These are phyloP conservation scores for Diglossa cyanea DNA, from an alignment of 2,797 vertebrate genomes.

Conservation along the genomic window DNA sequence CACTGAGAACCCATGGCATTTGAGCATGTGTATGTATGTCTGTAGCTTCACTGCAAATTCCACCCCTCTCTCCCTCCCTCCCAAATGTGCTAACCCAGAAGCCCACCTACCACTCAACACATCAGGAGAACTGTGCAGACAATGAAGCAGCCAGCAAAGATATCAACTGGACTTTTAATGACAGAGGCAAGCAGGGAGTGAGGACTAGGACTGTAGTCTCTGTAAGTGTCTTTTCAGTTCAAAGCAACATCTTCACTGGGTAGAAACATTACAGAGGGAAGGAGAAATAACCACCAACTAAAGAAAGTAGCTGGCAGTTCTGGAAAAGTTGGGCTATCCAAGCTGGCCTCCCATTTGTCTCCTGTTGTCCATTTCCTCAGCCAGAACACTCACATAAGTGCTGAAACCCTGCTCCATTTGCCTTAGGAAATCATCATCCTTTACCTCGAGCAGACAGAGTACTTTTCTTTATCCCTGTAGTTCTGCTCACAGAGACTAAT, in stretches of 20 bases:
- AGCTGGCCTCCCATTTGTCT: not conserved
- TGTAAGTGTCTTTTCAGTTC: not conserved
- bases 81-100: not conserved
- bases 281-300: not conserved
- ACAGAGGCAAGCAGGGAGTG: not conserved
- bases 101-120: not conserved
- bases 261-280: not conserved
- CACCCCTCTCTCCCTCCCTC: not conserved
- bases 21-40: not conserved
- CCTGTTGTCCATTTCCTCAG: not conserved
- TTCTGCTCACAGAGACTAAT: constrained; percentile 25
- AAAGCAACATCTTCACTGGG: not conserved
- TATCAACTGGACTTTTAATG: not conserved
- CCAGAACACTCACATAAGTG: not conserved
- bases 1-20: not conserved
- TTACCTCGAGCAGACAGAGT: not conserved
- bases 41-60: not conserved
- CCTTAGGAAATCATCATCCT: not conserved
- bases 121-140: not conserved
- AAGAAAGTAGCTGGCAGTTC: not conserved
- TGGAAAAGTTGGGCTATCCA: not conserved
- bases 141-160: not conserved
- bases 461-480: not conserved
- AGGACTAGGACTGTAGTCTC: not conserved
- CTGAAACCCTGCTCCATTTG: not conserved